These are phyloP conservation scores for Polyergus mexicanus DNA, from an alignment of 1,140 invertebrate genomes.

Conservation along the genomic window DNA sequence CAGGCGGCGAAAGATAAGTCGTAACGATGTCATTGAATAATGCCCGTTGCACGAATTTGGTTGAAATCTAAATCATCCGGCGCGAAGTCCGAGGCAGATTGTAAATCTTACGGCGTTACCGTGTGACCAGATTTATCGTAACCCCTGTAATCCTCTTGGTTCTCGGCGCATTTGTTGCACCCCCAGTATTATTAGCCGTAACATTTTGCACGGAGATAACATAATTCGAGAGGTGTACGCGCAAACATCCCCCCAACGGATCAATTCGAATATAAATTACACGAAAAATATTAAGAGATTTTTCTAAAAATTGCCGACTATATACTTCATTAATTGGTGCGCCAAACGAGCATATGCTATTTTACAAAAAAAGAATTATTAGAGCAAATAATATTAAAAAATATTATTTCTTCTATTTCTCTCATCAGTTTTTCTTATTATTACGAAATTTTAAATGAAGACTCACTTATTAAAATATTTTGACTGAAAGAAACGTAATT, in stretches of 20 bases:
- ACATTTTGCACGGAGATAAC: constrained; percentile 48
- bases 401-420: background rate
- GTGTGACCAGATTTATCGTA: constrained; percentile 65
- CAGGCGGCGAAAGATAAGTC: constrained; percentile 69
- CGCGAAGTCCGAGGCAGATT: constrained; percentile 59
- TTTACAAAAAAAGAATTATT: background rate
- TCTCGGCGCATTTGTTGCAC: constrained; percentile 60
- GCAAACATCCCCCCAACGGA: background rate
- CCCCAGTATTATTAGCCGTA: constrained; percentile 62
- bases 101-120: constrained; percentile 68
- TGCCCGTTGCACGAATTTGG: constrained; percentile 61
- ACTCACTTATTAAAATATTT: background rate
- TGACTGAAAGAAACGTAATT: background rate
- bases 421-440: background rate
- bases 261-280: constrained; percentile 39
- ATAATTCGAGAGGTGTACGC: constrained; percentile 1
- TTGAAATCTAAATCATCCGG: constrained; percentile 68
- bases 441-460: background rate
- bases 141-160: constrained; percentile 55
- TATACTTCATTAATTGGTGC: background rate
- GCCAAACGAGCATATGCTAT: background rate
- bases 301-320: background rate
- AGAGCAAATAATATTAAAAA: constrained; percentile 6
- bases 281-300: background rate
- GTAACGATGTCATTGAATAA: constrained; percentile 58